Conservation (phyloP, 2,888 invertebrate genomes). For the Ormia ochracea region DNA sequence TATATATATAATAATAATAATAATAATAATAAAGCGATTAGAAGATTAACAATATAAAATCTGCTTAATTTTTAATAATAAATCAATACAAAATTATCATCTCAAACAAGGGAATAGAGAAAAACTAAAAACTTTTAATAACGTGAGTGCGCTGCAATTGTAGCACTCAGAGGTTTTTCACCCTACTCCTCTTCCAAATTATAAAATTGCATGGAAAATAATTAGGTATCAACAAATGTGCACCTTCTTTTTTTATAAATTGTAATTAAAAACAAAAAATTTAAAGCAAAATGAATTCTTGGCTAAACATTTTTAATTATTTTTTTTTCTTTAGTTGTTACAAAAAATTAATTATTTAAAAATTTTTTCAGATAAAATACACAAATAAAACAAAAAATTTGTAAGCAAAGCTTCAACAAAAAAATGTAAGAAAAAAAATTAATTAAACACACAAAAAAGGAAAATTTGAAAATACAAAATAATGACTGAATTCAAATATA, state of each 20-base stretch:
- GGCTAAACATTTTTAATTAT: neutral
- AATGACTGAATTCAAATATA: slow-evolving; percentile 64
- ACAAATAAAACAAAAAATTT: slow-evolving; percentile 43
- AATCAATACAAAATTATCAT: neutral
- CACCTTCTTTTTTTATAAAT: slow-evolving; percentile 29
- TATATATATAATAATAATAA: too few species aligned
- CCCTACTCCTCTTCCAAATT: neutral
- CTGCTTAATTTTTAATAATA: slow-evolving; percentile 9
- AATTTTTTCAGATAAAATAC: neutral
- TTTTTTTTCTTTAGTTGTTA: slow-evolving; percentile 38
- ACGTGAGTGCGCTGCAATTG: neutral
- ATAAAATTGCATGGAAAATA: neutral
- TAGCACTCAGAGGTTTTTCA: too few species aligned
- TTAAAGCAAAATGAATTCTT: neutral
- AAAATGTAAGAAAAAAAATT: slow-evolving; percentile 12
- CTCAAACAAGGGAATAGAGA: neutral
- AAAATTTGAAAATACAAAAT: slow-evolving; percentile 68
- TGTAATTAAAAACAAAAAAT: neutral
- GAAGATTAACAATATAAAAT: neutral
- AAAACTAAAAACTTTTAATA: neutral
- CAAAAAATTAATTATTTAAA: neutral
- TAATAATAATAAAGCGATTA: neutral
- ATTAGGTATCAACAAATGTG: neutral
- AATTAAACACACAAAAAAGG: slow-evolving; percentile 48
- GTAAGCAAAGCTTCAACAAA: slow-evolving; percentile 58